Evolutionary conservation across 2,797 vertebrate species (phyloP), one percentile per base, ranked within the genome.

Genomic region (Spheniscus humboldti): DNA sequence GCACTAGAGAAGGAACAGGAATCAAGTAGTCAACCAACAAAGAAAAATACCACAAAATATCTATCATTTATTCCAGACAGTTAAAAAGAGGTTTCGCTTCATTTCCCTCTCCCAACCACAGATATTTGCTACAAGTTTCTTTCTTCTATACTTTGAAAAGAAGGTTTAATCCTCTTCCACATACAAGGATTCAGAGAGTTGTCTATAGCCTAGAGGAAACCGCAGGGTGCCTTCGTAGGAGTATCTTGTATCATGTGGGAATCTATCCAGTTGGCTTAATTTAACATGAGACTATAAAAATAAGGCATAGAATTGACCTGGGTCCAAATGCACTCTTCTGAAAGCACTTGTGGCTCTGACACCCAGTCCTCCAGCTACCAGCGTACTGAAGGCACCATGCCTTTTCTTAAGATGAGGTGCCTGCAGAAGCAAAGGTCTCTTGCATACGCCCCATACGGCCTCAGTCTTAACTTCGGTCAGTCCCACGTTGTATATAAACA

Each of bases 371-470:
- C 43, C 74, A 85, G 77, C 80, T 60, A 48, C 62, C 81, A 60
- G n/a, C 4, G 5, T 2, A 18, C 18, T 5, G 25, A 63, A 41
- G 50, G 79, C 43, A 77, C 64, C 6, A 2, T 11, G 52, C 39
- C 77, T 71, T 62, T 30, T 13, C 68, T 28, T 24, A 41, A 19
- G 69, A 37, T 6, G 48, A 86, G 56, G 33, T 3, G 20, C 16
- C 43, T 59, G 45, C 43, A 43, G 10, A 55, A 79, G 16, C 59
- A 12, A 17, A 60, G n/a, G 43, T 55, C 69, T 50, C 57, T 19
- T 43, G 33, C 30, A 25, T 16, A 13, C 0, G 0, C 5, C 53
- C 25, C 73, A 60, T 1, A 25, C 0, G 4, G 37, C 41, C 41
- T 45, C 83, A 27, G 22, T 9, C 17, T 53, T 37, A 63, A 47